Conservation (phyloP, 2,888 invertebrate species). For the Laspeyria flexula region DNA sequence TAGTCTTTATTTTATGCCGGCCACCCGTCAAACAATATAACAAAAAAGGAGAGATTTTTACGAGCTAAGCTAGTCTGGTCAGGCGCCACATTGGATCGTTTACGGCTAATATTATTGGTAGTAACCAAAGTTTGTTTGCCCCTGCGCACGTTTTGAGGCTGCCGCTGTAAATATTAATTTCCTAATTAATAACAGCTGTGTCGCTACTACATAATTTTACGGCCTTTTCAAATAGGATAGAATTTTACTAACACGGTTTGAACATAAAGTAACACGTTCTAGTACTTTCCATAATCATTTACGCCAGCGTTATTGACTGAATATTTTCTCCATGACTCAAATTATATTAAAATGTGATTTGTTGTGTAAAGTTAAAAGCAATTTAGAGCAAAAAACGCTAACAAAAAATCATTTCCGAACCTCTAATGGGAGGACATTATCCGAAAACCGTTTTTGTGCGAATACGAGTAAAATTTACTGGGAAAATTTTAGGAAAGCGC, state of each 20-base stretch:
- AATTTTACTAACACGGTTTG: constrained; percentile 28
- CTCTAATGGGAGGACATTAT: constrained; percentile 76
- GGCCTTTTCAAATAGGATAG: constrained; percentile 32
- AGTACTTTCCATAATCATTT: constrained; percentile 42
- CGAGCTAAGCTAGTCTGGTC: constrained; percentile 51
- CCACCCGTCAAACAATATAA: constrained; percentile 77
- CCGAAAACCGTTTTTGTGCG: constrained; percentile 73
- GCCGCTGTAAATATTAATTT: constrained; percentile 42
- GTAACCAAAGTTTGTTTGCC: constrained; percentile 52
- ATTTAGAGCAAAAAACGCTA: constrained; percentile 58
- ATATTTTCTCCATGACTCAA: constrained; percentile 44
- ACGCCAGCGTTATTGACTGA: constrained; percentile 36
- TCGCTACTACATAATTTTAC: constrained; percentile 41
- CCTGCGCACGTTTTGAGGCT: constrained; percentile 45
- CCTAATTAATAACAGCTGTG: constrained; percentile 46
- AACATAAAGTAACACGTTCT: constrained; percentile 38
- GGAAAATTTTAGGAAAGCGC: constrained; percentile 65
- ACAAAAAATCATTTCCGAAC: constrained; percentile 68
- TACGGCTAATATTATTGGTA: constrained; percentile 54
- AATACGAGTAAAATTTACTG: constrained; percentile 73
- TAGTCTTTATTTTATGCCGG: constrained; percentile 74
- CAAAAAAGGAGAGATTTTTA: constrained; percentile 65
- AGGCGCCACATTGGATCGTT: constrained; percentile 56
- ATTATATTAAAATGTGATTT: constrained; percentile 51
- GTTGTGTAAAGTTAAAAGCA: constrained; percentile 49